Evolutionary conservation across 2,113 vertebrate genomes (phyloP), one percentile per base, ranked within the genome.

Genomic region (Hypocryptadius cinnamomeus): DNA sequence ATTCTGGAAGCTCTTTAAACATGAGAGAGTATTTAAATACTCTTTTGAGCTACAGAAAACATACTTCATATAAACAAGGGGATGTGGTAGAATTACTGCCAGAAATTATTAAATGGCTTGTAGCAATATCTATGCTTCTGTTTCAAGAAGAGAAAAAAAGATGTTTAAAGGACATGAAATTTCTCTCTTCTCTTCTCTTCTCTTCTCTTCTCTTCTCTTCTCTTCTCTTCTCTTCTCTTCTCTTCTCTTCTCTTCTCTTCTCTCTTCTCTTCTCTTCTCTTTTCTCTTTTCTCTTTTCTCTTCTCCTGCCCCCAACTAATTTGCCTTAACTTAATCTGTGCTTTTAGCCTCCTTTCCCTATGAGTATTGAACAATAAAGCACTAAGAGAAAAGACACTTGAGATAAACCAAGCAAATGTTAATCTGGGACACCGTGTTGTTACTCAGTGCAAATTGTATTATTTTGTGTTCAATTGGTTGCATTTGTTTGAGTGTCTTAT

Each of bases 71-170:
- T 0, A 3, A 95, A 33, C 60, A 81, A 90, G 33, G 9, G 44
- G 48, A 93, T 80, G 57, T 78, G 56, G 37, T 74, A 91, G 50
- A 77, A 87, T 60, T 68, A 30, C 35, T 74, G 66, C 68, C 82
- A 90, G 74, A 86, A 90, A 85, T 72, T 85, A 85, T 84, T 93
- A 87, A 76, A 80, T 28, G 66, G 85, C 89, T 93, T 65, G 53
- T 84, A 82, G 72, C 33, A 63, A n/a, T n/a, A 86, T 30, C 30
- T 74, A 87, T 3, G 3, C 42, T 91, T 61, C 69, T 54, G 50
- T 88, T 72, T 91, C n/a, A 88, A 76, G 50, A 80, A 15, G 15
- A 71, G 15, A 12, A 35, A 22, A 71, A 77, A 71, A 70, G 51
- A 61, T 84, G 23, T 72, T 87, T 64, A 63, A 95, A 95, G 50